phyloP scores from a whole-genome alignment of 2,113 vertebrate species.

The Garra rufa region DNA sequence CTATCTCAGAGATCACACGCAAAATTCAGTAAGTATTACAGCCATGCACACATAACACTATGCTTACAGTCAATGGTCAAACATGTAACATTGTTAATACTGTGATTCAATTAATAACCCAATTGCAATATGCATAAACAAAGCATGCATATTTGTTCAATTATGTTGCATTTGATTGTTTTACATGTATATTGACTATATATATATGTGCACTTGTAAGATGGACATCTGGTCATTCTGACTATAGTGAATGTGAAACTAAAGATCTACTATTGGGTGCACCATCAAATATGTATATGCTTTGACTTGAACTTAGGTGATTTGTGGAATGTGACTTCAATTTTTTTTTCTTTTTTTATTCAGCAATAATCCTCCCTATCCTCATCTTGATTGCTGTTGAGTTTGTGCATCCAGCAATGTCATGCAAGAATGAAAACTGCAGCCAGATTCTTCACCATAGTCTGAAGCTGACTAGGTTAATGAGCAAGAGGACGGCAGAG shows the following conservation, averaged over 20 bases:
- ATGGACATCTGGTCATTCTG: background rate
- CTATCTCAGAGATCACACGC: conserved; percentile 62
- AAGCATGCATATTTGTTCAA: background rate
- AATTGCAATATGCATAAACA: background rate
- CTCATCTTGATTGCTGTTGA: conserved; percentile 67
- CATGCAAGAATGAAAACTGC: conserved; percentile 60
- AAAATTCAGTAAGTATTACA: conserved; percentile 72
- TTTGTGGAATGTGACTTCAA: background rate
- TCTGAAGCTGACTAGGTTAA: conserved; percentile 62
- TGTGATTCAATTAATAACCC: background rate
- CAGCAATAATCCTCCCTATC: conserved; percentile 34
- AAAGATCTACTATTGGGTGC: background rate
- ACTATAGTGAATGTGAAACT: background rate
- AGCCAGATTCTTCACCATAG: conserved; percentile 59
- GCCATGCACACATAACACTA: conserved; percentile 1
- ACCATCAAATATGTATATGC: background rate
- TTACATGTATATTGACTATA: background rate
- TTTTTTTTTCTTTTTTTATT: background rate
- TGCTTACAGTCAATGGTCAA: background rate
- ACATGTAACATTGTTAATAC: background rate
- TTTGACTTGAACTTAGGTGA: background rate
- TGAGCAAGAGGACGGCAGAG: conserved; percentile 63
- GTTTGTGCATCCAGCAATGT: conserved; percentile 55
- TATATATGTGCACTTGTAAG: background rate
- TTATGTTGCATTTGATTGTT: background rate